Evolutionary conservation across 2,113 vertebrate genomes (phyloP).

Genomic region (Nansenia antarctica): DNA sequence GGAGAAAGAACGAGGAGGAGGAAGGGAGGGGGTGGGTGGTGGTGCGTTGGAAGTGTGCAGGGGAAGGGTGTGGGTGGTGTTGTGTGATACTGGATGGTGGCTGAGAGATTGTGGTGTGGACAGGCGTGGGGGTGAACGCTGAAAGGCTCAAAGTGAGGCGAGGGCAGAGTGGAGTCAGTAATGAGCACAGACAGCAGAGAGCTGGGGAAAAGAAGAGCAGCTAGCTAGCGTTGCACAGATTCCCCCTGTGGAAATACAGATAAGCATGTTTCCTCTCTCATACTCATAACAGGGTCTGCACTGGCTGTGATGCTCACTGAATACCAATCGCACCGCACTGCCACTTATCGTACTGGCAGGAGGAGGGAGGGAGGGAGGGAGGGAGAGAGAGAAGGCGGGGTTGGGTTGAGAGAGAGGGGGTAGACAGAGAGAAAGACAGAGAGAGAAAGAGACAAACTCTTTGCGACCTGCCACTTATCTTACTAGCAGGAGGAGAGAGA

Average conservation of each 20-base stretch:
- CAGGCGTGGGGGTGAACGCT: neutral
- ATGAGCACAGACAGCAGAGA: slow-evolving; percentile 55
- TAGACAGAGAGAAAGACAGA: neutral
- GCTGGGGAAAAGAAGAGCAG: slow-evolving; percentile 28
- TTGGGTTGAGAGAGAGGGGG: neutral
- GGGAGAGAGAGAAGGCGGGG: too few relatives aligned
- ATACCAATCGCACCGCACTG: slow-evolving; percentile 66
- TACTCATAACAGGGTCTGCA: slow-evolving; percentile 64
- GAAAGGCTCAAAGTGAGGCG: neutral
- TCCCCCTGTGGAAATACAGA: slow-evolving; percentile 63
- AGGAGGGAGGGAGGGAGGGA: neutral
- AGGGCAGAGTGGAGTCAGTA: slow-evolving; percentile 37
- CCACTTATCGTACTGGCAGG: slow-evolving; percentile 41
- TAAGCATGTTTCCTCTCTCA: slow-evolving; percentile 69
- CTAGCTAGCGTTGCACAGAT: slow-evolving; percentile 17
- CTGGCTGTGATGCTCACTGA: slow-evolving; percentile 59
- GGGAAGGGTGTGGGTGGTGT: neutral
- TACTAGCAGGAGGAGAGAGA: neutral
- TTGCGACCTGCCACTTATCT: slow-evolving; percentile 53
- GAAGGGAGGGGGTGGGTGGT: neutral
- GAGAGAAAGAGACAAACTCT: slow-evolving; percentile 22
- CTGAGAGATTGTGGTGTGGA: neutral
- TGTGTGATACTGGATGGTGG: neutral
- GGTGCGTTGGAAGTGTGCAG: neutral
- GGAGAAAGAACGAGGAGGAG: too few relatives aligned